Conservation (phyloP, 2,888 invertebrate species). For the Brachycybe producta region DNA sequence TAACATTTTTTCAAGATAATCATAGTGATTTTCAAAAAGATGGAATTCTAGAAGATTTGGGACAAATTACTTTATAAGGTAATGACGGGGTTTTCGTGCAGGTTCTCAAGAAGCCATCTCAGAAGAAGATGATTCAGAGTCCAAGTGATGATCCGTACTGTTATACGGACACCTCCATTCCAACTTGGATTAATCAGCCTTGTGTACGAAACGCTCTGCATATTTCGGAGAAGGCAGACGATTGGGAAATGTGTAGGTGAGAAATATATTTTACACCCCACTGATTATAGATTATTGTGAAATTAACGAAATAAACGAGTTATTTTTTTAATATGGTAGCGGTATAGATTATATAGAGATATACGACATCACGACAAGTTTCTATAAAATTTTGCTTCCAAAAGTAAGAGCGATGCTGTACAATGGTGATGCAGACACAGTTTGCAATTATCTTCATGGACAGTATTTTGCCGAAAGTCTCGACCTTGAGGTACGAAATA, state of each 20-base stretch:
- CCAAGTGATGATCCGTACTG: conserved; percentile 22
- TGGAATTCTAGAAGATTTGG: background rate
- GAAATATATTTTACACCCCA: background rate
- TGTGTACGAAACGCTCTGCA: conserved; percentile 24
- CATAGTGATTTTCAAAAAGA: conserved; percentile 12
- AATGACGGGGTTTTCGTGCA: too few species aligned
- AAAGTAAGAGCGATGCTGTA: conserved; percentile 32
- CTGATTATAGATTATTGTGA: background rate
- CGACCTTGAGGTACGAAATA: conserved; percentile 18
- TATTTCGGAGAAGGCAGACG: conserved; percentile 19
- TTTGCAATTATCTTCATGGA: conserved; percentile 39
- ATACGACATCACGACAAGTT: conserved; percentile 21
- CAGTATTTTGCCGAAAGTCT: conserved; percentile 37
- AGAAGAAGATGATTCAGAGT: background rate
- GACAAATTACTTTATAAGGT: background rate
- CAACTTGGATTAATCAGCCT: conserved; percentile 21
- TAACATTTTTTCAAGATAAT: conserved; percentile 26
- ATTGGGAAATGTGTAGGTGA: conserved; percentile 13
- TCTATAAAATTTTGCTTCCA: conserved; percentile 12
- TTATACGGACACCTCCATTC: conserved; percentile 18
- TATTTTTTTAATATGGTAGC: conserved; percentile 1
- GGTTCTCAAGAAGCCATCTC: too few species aligned
- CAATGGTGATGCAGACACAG: conserved; percentile 40
- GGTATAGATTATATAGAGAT: background rate
- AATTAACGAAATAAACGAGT: background rate